phyloP scores from a whole-genome alignment of 1,140 invertebrate species.

The Orussus abietinus region DNA sequence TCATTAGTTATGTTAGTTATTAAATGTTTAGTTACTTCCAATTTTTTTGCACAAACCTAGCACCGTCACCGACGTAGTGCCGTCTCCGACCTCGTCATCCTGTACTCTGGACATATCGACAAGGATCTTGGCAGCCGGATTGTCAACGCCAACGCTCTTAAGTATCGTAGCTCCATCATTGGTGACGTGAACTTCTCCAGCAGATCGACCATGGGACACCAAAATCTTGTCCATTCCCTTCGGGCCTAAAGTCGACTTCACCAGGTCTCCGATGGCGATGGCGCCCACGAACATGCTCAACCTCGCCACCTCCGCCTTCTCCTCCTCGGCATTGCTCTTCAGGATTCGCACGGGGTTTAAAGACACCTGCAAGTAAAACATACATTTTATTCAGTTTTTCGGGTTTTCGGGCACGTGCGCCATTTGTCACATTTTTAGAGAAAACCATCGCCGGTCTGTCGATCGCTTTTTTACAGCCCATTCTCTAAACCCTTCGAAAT shows the following conservation, averaged over 20 bases:
- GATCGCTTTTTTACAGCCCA: no score
- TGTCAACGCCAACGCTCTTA: conserved; percentile 95
- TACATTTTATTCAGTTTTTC: conserved; percentile 5
- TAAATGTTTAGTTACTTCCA: conserved; percentile 1
- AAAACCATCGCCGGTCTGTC: no score
- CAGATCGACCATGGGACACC: conserved; percentile 75
- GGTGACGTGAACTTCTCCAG: conserved; percentile 90
- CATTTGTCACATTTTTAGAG: conserved; percentile 23
- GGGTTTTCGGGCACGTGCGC: conserved; percentile 25
- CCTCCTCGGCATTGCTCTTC: conserved; percentile 94
- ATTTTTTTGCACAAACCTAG: conserved; percentile 56
- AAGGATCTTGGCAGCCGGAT: conserved; percentile 97
- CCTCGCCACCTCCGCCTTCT: conserved; percentile 92
- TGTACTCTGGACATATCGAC: conserved; percentile 98
- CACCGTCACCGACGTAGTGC: conserved; percentile 98
- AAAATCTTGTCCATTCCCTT: conserved; percentile 99
- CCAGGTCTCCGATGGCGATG: conserved; percentile 96
- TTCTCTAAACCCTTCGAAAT: no score
- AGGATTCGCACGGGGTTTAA: conserved; percentile 92
- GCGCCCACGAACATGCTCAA: conserved; percentile 97
- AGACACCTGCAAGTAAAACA: conserved; percentile 62
- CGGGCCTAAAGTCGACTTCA: conserved; percentile 97
- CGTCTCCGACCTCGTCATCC: conserved; percentile 99
- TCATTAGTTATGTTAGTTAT: conserved; percentile 2
- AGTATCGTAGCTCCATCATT: conserved; percentile 99